phyloP scores from a whole-genome alignment of 2,113 vertebrate species.

The Choloepus hoffmanni region DNA sequence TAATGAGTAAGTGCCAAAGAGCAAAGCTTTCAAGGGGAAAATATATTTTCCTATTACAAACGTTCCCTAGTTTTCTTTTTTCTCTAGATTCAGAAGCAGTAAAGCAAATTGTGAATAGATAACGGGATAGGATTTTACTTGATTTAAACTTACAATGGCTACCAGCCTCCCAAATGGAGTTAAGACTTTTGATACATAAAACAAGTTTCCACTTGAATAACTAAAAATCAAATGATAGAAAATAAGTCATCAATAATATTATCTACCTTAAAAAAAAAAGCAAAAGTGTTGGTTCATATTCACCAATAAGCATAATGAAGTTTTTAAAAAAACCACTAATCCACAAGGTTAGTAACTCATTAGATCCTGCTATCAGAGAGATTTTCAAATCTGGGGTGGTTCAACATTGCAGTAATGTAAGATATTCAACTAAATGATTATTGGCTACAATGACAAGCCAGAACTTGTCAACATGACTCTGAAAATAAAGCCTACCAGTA shows the following conservation, averaged over 20 bases:
- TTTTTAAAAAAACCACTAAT: neutral
- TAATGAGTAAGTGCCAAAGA: conserved; percentile 41
- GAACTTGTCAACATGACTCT: neutral
- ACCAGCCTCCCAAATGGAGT: neutral
- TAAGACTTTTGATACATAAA: neutral
- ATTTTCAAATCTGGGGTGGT: neutral
- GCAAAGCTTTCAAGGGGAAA: conserved; percentile 8
- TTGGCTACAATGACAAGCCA: neutral
- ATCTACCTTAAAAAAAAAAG: neutral
- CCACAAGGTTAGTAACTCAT: neutral
- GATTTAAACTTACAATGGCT: conserved; percentile 14
- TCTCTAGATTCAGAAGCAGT: conserved; percentile 34
- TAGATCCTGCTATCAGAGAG: neutral
- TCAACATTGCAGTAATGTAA: neutral
- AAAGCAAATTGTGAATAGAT: neutral
- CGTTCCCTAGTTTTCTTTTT: neutral
- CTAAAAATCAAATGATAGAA: conserved; percentile 24
- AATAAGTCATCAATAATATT: conserved; percentile 48
- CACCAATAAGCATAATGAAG: conserved; percentile 27
- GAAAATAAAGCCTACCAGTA: neutral
- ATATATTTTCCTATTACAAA: conserved; percentile 34
- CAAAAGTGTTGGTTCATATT: neutral
- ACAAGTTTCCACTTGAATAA: conserved; percentile 34
- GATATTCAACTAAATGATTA: neutral
- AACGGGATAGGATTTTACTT: neutral